Evolutionary conservation across 2,797 vertebrate species (phyloP), one percentile per base, ranked within the genome.

Genomic region (Acanthurus leucopareius): DNA sequence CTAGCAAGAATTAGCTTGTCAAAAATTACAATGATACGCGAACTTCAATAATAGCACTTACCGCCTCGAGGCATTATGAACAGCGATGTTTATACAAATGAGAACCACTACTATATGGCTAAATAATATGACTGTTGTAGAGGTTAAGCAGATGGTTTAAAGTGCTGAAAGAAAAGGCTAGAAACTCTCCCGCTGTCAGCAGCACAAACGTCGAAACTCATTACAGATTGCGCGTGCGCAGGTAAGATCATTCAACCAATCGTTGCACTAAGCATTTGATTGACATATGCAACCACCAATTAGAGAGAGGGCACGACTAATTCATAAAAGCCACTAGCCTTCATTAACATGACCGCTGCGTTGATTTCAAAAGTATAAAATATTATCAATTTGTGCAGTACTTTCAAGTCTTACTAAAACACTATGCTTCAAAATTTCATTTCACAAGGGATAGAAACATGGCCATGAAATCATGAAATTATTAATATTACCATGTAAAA

Each of bases 61-160:
- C 95, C 95, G 51, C 95, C 95, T 75, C 95, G 92, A 42, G 95
- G 95, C 95, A 96, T 96, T 64, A 28, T 92, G 65, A 63, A 67
- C 66, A 64, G 3, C n/a, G 8, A 60, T 1, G 19, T 69, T 17
- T 47, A 11, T 44, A 54, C 19, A 40, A 66, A 19, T 32, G 10
- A 57, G 8, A 13, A 25, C 56, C 10, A n/a, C 17, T 25, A 13
- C 16, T n/a, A 20, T 60, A 19, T 32, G 5, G 11, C 32, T 6
- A 57, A 68, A 54, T 47, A 65, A 42, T 11, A n/a, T 28, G n/a
- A 53, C 62, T 14, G 47, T 32, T 54, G 13, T 13, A 38, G 3
- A 13, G 25, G 19, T n/a, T 44, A 62, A 48, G 8, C 0, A 8
- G 22, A 7, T 1, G 20, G 35, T 53, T 79, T 73, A 48, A 85